A percentile compares a stretch with the other conserved stretches of the same genome.
These are phyloP conservation scores for Hydrolagus colliei DNA, from an alignment of 2,797 vertebrate genomes.

Conservation along the genomic window DNA sequence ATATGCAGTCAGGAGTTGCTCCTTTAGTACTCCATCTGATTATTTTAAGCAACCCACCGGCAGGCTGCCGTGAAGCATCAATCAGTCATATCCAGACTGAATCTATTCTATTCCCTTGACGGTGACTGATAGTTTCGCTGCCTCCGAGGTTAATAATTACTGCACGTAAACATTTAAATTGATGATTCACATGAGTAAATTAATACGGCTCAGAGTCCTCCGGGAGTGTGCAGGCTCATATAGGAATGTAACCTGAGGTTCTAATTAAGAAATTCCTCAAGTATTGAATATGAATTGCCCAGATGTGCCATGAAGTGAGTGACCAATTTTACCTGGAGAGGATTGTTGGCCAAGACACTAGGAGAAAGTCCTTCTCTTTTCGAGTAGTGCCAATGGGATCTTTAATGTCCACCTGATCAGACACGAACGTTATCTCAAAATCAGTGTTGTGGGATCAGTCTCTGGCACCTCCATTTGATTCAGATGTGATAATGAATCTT, in stretches of 20 bases:
- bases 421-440: too few relatives aligned
- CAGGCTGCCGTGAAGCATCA: neutral
- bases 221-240: neutral
- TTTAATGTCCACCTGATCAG: too few relatives aligned
- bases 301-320: neutral
- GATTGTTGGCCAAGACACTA: neutral
- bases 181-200: neutral
- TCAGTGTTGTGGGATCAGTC: too few relatives aligned
- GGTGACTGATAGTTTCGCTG: neutral
- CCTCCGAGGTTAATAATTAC: neutral
- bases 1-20: neutral
- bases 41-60: neutral
- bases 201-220: neutral
- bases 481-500: too few relatives aligned
- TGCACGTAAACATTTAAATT: neutral
- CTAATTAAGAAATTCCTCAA: neutral
- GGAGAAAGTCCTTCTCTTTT: neutral
- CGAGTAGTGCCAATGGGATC: neutral
- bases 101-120: too few relatives aligned
- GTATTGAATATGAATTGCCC: too few relatives aligned
- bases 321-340: neutral
- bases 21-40: neutral
- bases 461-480: too few relatives aligned
- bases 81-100: neutral
- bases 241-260: neutral